Evolutionary conservation across 2,888 invertebrate species (phyloP).

Genomic region (Clusia tigrina): DNA sequence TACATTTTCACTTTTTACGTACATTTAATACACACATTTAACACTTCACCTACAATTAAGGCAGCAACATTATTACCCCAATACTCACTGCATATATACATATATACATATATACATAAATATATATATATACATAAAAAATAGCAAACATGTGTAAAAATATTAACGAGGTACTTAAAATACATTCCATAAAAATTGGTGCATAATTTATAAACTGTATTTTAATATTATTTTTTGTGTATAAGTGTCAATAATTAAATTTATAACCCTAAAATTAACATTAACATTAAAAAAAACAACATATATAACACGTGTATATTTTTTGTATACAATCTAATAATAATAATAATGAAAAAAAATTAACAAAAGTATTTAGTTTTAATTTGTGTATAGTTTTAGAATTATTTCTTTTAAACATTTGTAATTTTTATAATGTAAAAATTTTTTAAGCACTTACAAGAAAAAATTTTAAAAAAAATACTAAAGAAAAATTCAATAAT

Average conservation of each 20-base stretch:
- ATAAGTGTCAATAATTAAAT: slow-evolving; percentile 16
- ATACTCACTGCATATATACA: slow-evolving; percentile 12
- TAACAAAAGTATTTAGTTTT: background rate
- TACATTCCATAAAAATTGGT: background rate
- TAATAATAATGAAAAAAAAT: background rate
- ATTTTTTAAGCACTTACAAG: slow-evolving; percentile 8
- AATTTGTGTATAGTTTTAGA: background rate
- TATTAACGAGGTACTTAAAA: background rate
- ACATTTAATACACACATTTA: slow-evolving; percentile 11
- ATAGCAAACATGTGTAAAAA: slow-evolving; percentile 3
- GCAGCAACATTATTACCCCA: slow-evolving; percentile 1
- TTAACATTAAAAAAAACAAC: slow-evolving; percentile 3
- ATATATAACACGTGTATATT: background rate
- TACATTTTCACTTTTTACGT: slow-evolving; percentile 1
- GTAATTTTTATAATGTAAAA: slow-evolving; percentile 11
- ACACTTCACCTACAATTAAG: slow-evolving; percentile 13
- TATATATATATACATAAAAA: background rate
- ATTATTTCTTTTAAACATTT: background rate
- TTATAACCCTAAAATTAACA: background rate
- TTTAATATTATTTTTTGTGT: slow-evolving; percentile 8
- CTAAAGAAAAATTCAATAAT: slow-evolving; percentile 35
- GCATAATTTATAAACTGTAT: background rate
- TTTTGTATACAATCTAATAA: slow-evolving; percentile 1
- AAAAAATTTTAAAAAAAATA: slow-evolving; percentile 22
- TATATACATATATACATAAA: slow-evolving; percentile 4